Percentiles rank a stretch among this genome's conserved stretches.
Evolutionary conservation across 2,888 invertebrate genomes (phyloP).

Genomic region (Hydraecia micacea): DNA sequence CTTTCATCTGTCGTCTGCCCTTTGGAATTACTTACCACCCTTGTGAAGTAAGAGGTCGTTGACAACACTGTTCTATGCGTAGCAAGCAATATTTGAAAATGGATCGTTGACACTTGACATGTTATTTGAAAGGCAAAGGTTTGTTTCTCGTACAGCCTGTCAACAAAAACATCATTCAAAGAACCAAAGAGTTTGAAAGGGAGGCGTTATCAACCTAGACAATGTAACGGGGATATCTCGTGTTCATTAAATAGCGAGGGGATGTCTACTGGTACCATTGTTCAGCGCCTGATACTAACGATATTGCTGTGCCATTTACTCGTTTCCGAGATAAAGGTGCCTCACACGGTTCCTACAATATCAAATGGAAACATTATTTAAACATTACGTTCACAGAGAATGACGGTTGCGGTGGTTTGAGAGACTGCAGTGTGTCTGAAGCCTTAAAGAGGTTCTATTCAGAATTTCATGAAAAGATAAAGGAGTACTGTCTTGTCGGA

Average conservation of each 20-base stretch:
- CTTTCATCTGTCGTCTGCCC: slow-evolving; percentile 23
- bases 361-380: slow-evolving; percentile 75
- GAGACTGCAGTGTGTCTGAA: slow-evolving; percentile 55
- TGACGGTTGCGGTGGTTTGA: slow-evolving; percentile 55
- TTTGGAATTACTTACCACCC: slow-evolving; percentile 30
- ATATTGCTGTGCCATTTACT: slow-evolving; percentile 81
- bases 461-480: slow-evolving; percentile 60
- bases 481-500: slow-evolving; percentile 27
- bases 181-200: slow-evolving; percentile 60
- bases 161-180: slow-evolving; percentile 52
- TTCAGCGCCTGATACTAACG: slow-evolving; percentile 79
- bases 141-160: slow-evolving; percentile 40
- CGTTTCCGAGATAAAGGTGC: slow-evolving; percentile 81
- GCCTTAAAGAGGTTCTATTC: slow-evolving; percentile 52
- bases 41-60: slow-evolving; percentile 23
- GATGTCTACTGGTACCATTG: slow-evolving; percentile 77
- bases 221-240: slow-evolving; percentile 71
- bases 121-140: slow-evolving; percentile 45
- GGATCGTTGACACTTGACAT: slow-evolving; percentile 23
- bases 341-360: slow-evolving; percentile 73
- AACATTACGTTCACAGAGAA: slow-evolving; percentile 65
- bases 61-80: slow-evolving; percentile 15
- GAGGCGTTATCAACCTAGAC: slow-evolving; percentile 59
- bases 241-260: slow-evolving; percentile 79
- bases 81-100: slow-evolving; percentile 46